A percentile compares a stretch with the other conserved stretches of the same genome.
Conservation (phyloP, 2,888 invertebrate genomes). For the Saturnia japonica region DNA sequence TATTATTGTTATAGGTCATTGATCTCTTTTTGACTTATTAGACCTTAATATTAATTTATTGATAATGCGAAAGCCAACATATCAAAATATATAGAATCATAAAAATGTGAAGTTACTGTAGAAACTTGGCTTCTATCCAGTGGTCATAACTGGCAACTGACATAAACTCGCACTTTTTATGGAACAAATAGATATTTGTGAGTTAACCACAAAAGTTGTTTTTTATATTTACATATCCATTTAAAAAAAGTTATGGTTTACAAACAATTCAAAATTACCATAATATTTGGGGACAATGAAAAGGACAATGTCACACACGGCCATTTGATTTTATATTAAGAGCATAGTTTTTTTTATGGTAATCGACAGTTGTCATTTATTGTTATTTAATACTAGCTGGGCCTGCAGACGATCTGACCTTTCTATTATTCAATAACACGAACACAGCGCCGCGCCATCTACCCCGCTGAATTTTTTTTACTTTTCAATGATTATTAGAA, state of each 20-base stretch:
- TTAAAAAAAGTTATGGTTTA: no score
- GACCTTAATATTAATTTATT: not conserved
- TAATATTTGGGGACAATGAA: not conserved
- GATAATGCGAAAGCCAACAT: not conserved
- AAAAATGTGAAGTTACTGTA: conserved; percentile 3
- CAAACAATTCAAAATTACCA: not conserved
- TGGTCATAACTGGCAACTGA: conserved; percentile 7
- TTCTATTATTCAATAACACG: no score
- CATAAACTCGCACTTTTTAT: conserved; percentile 9
- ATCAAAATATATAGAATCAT: not conserved
- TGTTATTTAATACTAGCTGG: no score
- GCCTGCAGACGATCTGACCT: no score
- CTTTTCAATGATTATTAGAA: no score
- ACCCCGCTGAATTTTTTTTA: no score
- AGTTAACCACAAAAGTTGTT: not conserved
- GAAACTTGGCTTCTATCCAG: conserved; percentile 12
- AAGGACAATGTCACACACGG: not conserved
- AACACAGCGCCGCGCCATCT: no score
- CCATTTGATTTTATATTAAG: no score
- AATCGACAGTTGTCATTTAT: no score
- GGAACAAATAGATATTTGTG: not conserved
- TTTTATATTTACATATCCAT: not conserved
- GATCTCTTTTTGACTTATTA: not conserved
- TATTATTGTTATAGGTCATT: not conserved
- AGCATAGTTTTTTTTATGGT: no score